phyloP scores from a whole-genome alignment of 1,140 invertebrate species.

The Megalopta genalis region DNA sequence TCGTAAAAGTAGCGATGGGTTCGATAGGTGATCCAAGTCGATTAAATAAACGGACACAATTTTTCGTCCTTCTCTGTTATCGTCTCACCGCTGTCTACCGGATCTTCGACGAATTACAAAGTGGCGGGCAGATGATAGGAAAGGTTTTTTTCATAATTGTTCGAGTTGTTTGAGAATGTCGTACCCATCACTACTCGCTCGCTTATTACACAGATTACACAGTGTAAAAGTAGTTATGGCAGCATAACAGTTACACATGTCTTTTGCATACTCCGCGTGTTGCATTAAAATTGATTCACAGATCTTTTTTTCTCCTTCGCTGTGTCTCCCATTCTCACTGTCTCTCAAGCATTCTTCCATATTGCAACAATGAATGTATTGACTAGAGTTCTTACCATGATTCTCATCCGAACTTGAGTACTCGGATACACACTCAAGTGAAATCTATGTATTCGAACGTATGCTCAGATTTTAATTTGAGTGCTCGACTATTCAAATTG shows the following conservation, averaged over 20 bases:
- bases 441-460: too few species aligned
- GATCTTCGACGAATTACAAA: too few species aligned
- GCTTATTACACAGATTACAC: not conserved
- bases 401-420: too few species aligned
- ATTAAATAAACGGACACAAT: not conserved
- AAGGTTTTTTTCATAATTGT: not conserved
- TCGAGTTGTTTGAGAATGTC: not conserved
- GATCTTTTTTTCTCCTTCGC: not conserved
- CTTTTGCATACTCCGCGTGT: not conserved
- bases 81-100: too few species aligned
- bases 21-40: not conserved
- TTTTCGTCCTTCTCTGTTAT: not conserved
- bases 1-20: not conserved
- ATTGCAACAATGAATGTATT: slow-evolving; percentile 5
- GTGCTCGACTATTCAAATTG: too few species aligned
- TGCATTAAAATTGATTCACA: not conserved
- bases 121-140: too few species aligned
- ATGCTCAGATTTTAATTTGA: too few species aligned
- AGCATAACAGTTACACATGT: not conserved
- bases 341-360: slow-evolving; percentile 13
- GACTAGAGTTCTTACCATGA: too few species aligned
- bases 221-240: slow-evolving; percentile 2
- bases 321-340: not conserved
- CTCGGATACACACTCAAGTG: too few species aligned
- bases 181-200: not conserved